Percentiles rank a stretch among this genome's conserved stretches.
Evolutionary conservation across 1,140 invertebrate genomes (phyloP).

Genomic region (Frieseomelitta varia): DNA sequence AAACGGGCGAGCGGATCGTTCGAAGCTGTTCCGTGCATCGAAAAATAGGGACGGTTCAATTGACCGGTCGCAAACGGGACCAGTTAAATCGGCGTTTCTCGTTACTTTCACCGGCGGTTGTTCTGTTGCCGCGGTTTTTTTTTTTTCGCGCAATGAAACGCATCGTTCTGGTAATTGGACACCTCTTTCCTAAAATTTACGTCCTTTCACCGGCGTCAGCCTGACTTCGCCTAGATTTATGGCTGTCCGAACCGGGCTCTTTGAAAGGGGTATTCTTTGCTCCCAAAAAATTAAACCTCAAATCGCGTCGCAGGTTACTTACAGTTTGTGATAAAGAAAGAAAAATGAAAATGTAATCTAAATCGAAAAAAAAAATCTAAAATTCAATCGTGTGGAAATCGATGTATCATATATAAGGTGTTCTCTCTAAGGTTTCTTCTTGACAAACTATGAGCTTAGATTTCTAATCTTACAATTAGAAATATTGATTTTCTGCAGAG

Average conservation of each 20-base stretch:
- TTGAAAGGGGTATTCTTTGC: neutral
- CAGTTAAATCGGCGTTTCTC: conserved; percentile 50
- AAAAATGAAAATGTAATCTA: neutral
- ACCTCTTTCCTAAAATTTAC: conserved; percentile 14
- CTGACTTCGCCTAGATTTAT: neutral
- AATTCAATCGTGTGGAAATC: neutral
- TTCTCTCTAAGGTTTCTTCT: neutral
- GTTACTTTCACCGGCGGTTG: conserved; percentile 40
- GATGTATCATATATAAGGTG: neutral
- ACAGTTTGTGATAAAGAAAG: neutral
- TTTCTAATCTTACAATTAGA: neutral
- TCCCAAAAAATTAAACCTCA: neutral
- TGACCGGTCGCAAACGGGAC: conserved; percentile 27
- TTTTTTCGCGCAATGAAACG: conserved; percentile 48
- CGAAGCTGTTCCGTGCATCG: conserved; percentile 15
- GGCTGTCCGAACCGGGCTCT: neutral
- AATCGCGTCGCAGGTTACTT: neutral
- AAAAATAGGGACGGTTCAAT: conserved; percentile 36
- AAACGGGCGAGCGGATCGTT: neutral
- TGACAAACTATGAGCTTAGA: neutral
- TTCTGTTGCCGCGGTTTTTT: conserved; percentile 36
- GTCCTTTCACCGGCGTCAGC: neutral
- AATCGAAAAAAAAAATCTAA: too few relatives aligned
- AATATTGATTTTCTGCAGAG: neutral
- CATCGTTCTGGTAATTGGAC: conserved; percentile 44